phyloP scores from a whole-genome alignment of 2,888 invertebrate species.

The Erebia palarica region DNA sequence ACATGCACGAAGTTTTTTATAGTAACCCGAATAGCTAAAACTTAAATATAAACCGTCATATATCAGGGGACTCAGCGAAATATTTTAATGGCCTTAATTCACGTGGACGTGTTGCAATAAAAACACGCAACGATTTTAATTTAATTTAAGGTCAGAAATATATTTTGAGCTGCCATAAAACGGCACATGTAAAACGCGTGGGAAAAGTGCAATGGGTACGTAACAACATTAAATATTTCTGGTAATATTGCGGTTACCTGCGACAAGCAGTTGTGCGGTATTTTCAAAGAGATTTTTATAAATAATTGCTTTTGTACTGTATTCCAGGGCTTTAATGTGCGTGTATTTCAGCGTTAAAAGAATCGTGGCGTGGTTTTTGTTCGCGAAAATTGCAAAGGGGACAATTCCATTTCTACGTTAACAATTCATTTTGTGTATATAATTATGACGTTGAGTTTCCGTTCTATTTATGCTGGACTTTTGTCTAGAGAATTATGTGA shows the following conservation, averaged over 20 bases:
- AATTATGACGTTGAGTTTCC: constrained; percentile 38
- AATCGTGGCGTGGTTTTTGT: constrained; percentile 49
- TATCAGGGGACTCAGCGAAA: constrained; percentile 41
- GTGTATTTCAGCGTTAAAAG: constrained; percentile 50
- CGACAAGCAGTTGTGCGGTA: constrained; percentile 63
- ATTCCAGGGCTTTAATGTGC: constrained; percentile 49
- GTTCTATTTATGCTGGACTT: constrained; percentile 36
- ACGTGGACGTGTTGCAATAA: constrained; percentile 46
- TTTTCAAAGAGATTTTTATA: constrained; percentile 66
- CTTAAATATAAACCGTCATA: constrained; percentile 36
- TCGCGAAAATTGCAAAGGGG: constrained; percentile 46
- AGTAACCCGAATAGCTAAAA: constrained; percentile 26
- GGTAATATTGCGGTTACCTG: constrained; percentile 69
- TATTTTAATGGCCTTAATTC: constrained; percentile 49
- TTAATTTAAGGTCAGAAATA: constrained; percentile 54
- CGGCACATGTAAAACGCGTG: constrained; percentile 56
- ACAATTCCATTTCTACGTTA: constrained; percentile 46
- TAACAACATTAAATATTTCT: constrained; percentile 67
- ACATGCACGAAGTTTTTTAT: constrained; percentile 3
- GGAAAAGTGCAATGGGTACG: constrained; percentile 59
- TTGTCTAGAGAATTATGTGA: constrained; percentile 32
- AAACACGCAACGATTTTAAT: constrained; percentile 47
- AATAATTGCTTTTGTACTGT: constrained; percentile 61
- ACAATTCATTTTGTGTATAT: constrained; percentile 43
- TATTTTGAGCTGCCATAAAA: constrained; percentile 54